These are phyloP conservation scores for Tachina fera DNA, from an alignment of 2,888 invertebrate species.

Conservation along the genomic window DNA sequence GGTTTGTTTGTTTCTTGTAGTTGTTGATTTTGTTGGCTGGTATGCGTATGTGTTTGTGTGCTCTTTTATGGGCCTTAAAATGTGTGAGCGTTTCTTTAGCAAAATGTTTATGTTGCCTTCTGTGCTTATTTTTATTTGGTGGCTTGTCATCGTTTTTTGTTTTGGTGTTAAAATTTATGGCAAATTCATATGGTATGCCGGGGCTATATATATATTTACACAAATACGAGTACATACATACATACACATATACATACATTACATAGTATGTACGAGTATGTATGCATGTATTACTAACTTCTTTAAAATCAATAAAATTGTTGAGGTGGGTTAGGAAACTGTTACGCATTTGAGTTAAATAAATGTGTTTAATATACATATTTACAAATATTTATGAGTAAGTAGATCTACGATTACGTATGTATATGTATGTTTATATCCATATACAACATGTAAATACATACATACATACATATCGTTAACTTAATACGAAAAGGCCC, in stretches of 20 bases:
- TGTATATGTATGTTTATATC: not conserved
- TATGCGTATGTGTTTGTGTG: not conserved
- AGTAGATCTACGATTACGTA: too few species aligned
- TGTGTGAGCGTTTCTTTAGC: slow-evolving; percentile 22
- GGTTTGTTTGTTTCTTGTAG: slow-evolving; percentile 5
- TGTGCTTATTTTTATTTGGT: slow-evolving; percentile 15
- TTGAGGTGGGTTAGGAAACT: slow-evolving; percentile 83
- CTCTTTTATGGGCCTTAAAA: slow-evolving; percentile 17
- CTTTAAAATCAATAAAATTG: slow-evolving; percentile 82
- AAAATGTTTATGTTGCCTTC: slow-evolving; percentile 30
- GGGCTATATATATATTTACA: not conserved
- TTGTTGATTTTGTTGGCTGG: slow-evolving; percentile 3
- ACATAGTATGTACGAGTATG: slow-evolving; percentile 11
- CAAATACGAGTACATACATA: too few species aligned
- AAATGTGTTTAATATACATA: not conserved
- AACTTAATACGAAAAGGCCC: too few species aligned
- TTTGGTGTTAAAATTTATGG: slow-evolving; percentile 49
- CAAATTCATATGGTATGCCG: slow-evolving; percentile 1
- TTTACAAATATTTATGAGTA: too few species aligned
- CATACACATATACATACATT: not conserved
- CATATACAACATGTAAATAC: not conserved
- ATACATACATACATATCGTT: too few species aligned
- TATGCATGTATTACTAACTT: slow-evolving; percentile 71
- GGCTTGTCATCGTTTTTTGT: slow-evolving; percentile 34
- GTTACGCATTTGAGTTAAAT: slow-evolving; percentile 79